Evolutionary conservation across 2,797 vertebrate genomes (phyloP).

Genomic region (Pangasius macronema): DNA sequence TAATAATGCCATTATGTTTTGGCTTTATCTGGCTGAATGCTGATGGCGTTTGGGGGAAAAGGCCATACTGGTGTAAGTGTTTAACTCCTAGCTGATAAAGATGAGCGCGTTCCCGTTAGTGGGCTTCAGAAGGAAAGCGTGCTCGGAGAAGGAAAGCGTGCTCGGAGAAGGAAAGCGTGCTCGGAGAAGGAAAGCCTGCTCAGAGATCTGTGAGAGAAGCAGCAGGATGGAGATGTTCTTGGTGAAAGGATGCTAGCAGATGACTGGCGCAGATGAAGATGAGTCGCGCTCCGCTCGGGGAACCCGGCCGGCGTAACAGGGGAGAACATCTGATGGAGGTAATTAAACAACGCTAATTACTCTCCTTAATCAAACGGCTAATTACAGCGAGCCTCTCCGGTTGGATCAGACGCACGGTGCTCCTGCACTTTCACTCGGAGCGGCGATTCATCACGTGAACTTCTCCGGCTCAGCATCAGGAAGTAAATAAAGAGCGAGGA

Average conservation of each 20-base stretch:
- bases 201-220: not conserved
- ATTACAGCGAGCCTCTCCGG: constrained; percentile 63
- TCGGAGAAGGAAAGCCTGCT: not conserved
- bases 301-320: constrained; percentile 55
- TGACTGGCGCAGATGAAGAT: constrained; percentile 56
- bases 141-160: not conserved
- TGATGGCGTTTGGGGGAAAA: not conserved
- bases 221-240: constrained; percentile 11
- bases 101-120: not conserved
- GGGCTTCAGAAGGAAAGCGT: not conserved
- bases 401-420: constrained; percentile 50
- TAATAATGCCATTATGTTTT: not conserved
- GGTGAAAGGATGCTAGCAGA: constrained; percentile 51
- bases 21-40: not conserved
- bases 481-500: not conserved
- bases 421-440: not conserved
- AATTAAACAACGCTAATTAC: constrained; percentile 74
- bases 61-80: not conserved
- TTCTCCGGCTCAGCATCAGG: not conserved
- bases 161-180: rapidly evolving
- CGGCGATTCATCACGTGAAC: not conserved
- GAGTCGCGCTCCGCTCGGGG: constrained; percentile 43
- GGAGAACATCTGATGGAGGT: constrained; percentile 66
- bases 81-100: not conserved
- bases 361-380: constrained; percentile 66